Conservation (phyloP, 2,797 vertebrate species). For the Halcyon leucocephala region DNA sequence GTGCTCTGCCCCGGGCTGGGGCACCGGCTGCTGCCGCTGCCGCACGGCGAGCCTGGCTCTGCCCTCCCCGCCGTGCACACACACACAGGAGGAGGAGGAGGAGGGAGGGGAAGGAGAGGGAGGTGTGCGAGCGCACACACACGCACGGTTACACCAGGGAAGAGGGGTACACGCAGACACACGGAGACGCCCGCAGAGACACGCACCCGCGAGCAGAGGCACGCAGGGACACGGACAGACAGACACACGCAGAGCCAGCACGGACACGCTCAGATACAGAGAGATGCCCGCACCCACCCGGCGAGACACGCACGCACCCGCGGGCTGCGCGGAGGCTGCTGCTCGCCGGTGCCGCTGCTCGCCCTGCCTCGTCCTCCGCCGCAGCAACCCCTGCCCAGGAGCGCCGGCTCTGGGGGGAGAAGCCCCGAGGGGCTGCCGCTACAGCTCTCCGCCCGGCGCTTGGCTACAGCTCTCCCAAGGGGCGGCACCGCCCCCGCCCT, state of each 20-base stretch:
- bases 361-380: background rate
- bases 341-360: background rate
- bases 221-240: background rate
- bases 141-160: background rate
- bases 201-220: background rate
- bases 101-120: background rate
- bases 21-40: background rate
- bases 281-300: background rate
- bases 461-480: background rate
- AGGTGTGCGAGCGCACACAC: background rate
- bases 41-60: background rate
- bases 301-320: background rate
- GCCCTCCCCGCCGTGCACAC: conserved; percentile 19
- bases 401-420: background rate
- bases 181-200: background rate
- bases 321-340: background rate
- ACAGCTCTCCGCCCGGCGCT: background rate
- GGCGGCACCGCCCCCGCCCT: background rate
- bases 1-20: background rate
- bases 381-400: background rate
- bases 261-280: background rate
- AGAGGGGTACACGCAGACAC: background rate
- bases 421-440: background rate
- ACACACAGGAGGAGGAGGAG: background rate
- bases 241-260: background rate